phyloP scores from a whole-genome alignment of 2,888 invertebrate genomes.

The Diploptera punctata region DNA sequence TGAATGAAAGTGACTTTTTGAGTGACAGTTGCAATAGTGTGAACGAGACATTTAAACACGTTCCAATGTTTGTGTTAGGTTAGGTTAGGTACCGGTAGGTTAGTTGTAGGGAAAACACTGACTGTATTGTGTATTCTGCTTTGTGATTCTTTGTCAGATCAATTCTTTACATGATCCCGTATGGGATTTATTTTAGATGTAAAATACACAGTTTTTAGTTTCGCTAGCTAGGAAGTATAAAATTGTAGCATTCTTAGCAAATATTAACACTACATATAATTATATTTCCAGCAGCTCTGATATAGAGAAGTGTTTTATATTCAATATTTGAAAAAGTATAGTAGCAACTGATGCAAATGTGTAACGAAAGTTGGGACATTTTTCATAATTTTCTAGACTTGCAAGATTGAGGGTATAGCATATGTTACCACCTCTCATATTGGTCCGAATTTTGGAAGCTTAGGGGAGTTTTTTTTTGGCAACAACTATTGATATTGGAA shows the following conservation, averaged over 20 bases:
- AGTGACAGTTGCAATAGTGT: slow-evolving; percentile 33
- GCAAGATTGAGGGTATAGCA: slow-evolving; percentile 13
- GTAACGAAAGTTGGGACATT: slow-evolving; percentile 30
- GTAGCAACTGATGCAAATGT: slow-evolving; percentile 19
- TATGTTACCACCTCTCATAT: slow-evolving; percentile 20
- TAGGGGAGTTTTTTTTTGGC: slow-evolving; percentile 2
- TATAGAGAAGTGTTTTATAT: slow-evolving; percentile 32
- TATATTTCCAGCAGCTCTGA: slow-evolving; percentile 18
- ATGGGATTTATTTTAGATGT: slow-evolving; percentile 39
- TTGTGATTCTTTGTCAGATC: slow-evolving; percentile 39
- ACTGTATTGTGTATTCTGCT: slow-evolving; percentile 36
- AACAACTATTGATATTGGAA: slow-evolving; percentile 14
- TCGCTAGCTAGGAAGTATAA: slow-evolving; percentile 37
- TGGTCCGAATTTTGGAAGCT: slow-evolving; percentile 22
- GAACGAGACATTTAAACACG: slow-evolving; percentile 32
- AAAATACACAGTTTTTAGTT: slow-evolving; percentile 41
- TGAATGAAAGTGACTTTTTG: slow-evolving; percentile 35
- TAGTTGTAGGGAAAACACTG: slow-evolving; percentile 34
- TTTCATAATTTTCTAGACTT: slow-evolving; percentile 29
- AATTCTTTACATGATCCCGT: slow-evolving; percentile 24
- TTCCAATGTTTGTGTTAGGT: slow-evolving; percentile 35
- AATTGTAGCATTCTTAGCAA: slow-evolving; percentile 35
- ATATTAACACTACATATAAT: slow-evolving; percentile 25
- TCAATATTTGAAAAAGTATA: slow-evolving; percentile 20
- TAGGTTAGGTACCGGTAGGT: slow-evolving; percentile 35